Evolutionary conservation across 2,113 vertebrate genomes (phyloP), one percentile per base, ranked within the genome.

Genomic region (Oplegnathus fasciatus): DNA sequence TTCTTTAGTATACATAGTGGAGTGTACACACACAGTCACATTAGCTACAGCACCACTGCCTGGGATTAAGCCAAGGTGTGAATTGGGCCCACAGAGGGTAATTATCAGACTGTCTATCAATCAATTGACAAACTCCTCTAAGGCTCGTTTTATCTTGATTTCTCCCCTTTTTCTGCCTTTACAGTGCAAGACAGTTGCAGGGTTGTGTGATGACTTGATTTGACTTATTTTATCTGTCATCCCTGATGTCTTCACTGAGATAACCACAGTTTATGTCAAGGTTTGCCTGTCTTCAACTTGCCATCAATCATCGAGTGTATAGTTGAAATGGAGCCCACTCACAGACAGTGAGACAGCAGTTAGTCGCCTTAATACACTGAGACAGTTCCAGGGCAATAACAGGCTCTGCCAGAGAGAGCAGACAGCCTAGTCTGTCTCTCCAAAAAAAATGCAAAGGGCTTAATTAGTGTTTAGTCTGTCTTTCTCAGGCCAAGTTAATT

Each of bases 371-470:
- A 80, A 90, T 82, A 77, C 46, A 80, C 62, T 55, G 54, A 89
- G 91, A 91, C 89, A 89, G 75, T 84, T 90, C 75, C 83, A 88
- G 80, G 86, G 44, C 83, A 91, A 58, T 79, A 77, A 82, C 71
- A 82, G 57, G 44, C 77, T 76, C 60, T 70, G 84, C 78, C 69
- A 57, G 81, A 55, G 55, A 86, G 52, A 78, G 83, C 84, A 48
- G 72, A 80, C 54, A 37, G 72, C 11, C 55, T 55, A 48, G 44
- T 62, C 50, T 40, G 74, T 68, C 64, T 76, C 66, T 75, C 48
- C n/a, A 14, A 17, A 78, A 62, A n/a, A 78, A 89, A 86, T 75
- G 24, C 87, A 80, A 78, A 85, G 89, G 91, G 87, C 80, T 87
- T 93, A 70, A 93, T 93, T 92, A 92, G 83, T 40, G 83, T 78